These are phyloP conservation scores for Festucalex cinctus DNA, from an alignment of 2,113 vertebrate species.

Conservation along the genomic window DNA sequence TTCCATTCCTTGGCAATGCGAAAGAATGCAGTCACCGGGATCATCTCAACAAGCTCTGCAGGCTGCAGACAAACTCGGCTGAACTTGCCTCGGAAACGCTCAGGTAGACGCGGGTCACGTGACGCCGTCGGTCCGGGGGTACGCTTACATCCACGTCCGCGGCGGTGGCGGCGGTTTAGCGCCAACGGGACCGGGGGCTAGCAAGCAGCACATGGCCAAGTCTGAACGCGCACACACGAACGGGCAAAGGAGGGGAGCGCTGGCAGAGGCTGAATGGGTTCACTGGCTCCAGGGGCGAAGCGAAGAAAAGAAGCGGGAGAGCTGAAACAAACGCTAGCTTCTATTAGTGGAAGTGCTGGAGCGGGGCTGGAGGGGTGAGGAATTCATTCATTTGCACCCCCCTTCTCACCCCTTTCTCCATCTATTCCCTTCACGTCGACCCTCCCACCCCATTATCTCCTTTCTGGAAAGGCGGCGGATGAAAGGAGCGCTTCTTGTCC, in stretches of 20 bases:
- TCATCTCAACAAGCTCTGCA: constrained; percentile 38
- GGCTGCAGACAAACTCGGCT: constrained; percentile 20
- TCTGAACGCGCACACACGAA: constrained; percentile 26
- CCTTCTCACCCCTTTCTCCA: not conserved
- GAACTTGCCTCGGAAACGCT: constrained; percentile 26
- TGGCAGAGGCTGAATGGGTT: constrained; percentile 62
- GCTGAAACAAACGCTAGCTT: constrained; percentile 72
- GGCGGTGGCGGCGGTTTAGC: constrained; percentile 8
- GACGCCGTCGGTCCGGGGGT: constrained; percentile 24
- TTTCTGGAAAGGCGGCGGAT: constrained; percentile 64
- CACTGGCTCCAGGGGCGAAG: constrained; percentile 53
- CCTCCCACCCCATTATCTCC: constrained; percentile 70
- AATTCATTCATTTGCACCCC: constrained; percentile 59
- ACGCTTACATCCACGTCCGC: constrained; percentile 15
- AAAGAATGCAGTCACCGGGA: constrained; percentile 43
- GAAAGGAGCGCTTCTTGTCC: constrained; percentile 60
- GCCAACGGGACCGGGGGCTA: constrained; percentile 51
- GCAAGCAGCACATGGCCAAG: constrained; percentile 46
- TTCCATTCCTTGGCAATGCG: constrained; percentile 17
- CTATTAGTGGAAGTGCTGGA: constrained; percentile 66
- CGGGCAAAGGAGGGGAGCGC: constrained; percentile 33
- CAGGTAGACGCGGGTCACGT: constrained; percentile 26
- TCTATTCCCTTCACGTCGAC: constrained; percentile 32
- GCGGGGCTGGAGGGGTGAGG: constrained; percentile 56
- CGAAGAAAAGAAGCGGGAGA: constrained; percentile 65